Evolutionary conservation across 2,797 vertebrate species (phyloP).

Genomic region (Anas acuta): DNA sequence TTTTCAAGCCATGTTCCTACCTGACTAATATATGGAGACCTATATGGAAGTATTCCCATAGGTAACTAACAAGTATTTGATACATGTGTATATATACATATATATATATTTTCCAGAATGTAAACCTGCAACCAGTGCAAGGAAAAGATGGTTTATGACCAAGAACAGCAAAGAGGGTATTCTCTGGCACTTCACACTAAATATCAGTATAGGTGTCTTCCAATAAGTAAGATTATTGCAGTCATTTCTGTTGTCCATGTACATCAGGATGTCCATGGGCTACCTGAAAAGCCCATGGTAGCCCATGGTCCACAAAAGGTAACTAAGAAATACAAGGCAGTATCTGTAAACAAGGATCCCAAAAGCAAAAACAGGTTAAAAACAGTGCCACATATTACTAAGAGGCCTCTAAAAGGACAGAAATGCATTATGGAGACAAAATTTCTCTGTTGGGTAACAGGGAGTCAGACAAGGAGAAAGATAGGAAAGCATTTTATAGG

Average conservation of each 20-base stretch:
- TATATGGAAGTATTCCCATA: background rate
- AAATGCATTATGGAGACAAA: background rate
- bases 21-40: background rate
- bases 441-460: background rate
- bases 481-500: background rate
- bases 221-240: background rate
- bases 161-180: background rate
- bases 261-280: background rate
- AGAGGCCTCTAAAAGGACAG: background rate
- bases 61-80: background rate
- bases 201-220: background rate
- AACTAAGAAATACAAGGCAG: background rate
- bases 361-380: background rate
- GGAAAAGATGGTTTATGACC: background rate
- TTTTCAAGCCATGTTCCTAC: background rate
- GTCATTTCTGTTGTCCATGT: background rate
- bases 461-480: background rate
- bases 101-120: background rate
- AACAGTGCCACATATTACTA: background rate
- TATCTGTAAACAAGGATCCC: background rate
- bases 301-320: background rate
- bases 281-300: background rate
- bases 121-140: background rate
- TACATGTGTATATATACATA: background rate
- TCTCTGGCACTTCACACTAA: background rate